Percentiles rank a stretch among this genome's conserved stretches.
These are phyloP conservation scores for Larimichthys crocea DNA, from an alignment of 2,113 vertebrate genomes.

Conservation along the genomic window DNA sequence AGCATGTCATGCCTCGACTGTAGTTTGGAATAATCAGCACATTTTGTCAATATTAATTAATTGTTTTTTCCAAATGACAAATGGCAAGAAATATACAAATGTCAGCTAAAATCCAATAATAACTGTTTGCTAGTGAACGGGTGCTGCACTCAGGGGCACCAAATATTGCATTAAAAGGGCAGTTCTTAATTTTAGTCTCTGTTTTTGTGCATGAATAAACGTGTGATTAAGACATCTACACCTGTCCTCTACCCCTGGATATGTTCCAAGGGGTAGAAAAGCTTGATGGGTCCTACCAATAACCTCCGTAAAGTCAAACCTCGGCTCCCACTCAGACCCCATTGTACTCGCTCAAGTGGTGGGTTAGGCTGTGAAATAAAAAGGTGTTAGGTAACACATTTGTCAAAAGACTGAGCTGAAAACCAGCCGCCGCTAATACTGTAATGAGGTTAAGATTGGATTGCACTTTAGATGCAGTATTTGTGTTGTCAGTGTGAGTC, in stretches of 20 bases:
- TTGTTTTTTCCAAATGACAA: no score
- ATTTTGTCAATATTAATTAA: no score
- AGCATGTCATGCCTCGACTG: no score
- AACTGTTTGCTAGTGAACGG: no score
- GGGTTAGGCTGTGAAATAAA: neutral
- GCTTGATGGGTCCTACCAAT: neutral
- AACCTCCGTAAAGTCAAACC: neutral
- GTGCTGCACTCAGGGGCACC: neutral
- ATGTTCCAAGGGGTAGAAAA: neutral
- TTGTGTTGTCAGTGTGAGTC: constrained; percentile 9
- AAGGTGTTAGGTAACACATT: neutral
- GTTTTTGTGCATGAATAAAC: neutral
- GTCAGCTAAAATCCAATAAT: no score
- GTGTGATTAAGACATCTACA: no score
- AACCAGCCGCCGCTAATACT: neutral
- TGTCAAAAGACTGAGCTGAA: neutral
- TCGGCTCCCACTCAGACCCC: neutral
- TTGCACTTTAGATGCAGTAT: neutral
- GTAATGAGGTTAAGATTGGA: constrained; percentile 24
- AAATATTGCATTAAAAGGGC: neutral
- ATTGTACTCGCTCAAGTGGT: neutral
- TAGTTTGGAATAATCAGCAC: no score
- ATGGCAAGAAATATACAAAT: no score
- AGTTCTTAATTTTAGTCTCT: neutral
- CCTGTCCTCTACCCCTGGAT: neutral